Evolutionary conservation across 2,888 invertebrate species (phyloP), one percentile per base, ranked within the genome.

Genomic region (Pardosa pseudoannulata): DNA sequence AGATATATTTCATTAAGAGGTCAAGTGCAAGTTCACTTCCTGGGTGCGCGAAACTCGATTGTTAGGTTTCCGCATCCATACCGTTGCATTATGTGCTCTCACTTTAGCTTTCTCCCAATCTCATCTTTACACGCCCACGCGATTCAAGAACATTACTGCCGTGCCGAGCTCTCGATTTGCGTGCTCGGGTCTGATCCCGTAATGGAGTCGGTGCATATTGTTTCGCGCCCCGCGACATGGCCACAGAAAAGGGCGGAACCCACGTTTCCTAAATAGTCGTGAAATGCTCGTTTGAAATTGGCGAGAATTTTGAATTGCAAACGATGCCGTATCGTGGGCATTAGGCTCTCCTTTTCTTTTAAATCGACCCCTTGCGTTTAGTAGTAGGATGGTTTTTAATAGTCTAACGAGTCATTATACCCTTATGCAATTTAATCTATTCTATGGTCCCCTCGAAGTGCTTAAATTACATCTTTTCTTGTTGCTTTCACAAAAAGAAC

Each of bases 1-100:
- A n/a, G n/a, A n/a, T n/a, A 2, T 46, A n/a, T 65, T 65, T 65
- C 65, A 65, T 65, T 65, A 65, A 13, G n/a, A 65, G 65, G 65
- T 65, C 65, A 65, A 65, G 65, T 65, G 65, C 65, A 65, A 7
- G n/a, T 65, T 65, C 31, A 65, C 31, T 65, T 65, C 65, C 65
- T 65, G 28, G 65, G 65, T 67, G 67, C 36, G 23, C 9, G 32
- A 32, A 32, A 9, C 11, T 19, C 27, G 32, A 67, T 31, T n/a
- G 28, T n/a, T n/a, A 32, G 19, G n/a, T 67, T 67, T 67, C 67
- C 67, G 32, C 32, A 67, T 28, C 32, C 29, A 11, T 13, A 3
- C 19, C 32, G 5, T 67, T n/a, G 19, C n/a, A 36, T n/a, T n/a
- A 32, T 32, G 11, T 56, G 23, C 23, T 23, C 56, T 56, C 23